phyloP scores from a whole-genome alignment of 2,113 vertebrate genomes.

The Gavia stellata region DNA sequence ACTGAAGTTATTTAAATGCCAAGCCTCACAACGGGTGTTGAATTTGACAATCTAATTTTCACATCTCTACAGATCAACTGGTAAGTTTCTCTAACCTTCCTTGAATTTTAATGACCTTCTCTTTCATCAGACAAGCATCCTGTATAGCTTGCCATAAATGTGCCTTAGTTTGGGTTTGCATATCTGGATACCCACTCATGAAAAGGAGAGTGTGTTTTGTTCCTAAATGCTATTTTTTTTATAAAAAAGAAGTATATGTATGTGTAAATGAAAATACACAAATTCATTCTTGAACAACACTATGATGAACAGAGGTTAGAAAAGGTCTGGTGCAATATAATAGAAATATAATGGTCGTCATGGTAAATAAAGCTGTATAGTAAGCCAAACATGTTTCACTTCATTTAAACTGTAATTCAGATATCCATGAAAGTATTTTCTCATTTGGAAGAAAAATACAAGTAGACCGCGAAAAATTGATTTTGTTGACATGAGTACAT shows the following conservation, averaged over 20 bases:
- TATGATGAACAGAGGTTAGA: conserved; percentile 23
- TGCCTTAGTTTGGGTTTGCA: not conserved
- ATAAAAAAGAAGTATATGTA: too few species aligned
- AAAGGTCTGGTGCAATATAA: not conserved
- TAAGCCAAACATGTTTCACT: not conserved
- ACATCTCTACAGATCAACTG: not conserved
- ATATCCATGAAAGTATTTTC: not conserved
- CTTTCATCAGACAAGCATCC: not conserved
- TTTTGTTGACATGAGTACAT: not conserved
- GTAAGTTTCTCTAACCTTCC: not conserved
- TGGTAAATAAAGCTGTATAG: conserved; percentile 16
- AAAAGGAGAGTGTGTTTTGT: not conserved
- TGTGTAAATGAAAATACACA: not conserved
- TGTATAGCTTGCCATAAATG: not conserved
- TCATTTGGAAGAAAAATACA: not conserved
- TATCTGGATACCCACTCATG: not conserved
- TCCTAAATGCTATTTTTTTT: not conserved
- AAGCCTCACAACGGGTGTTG: not conserved
- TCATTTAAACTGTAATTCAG: conserved; percentile 19
- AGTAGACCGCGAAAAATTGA: not conserved
- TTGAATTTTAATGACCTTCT: not conserved
- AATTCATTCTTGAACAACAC: not conserved
- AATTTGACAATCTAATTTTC: not conserved
- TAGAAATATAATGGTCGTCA: conserved; percentile 45
- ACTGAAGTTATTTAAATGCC: not conserved